Base-by-base conservation (phyloP, 2,888 invertebrate genomes). In the Geophilus truncorum region DNA sequence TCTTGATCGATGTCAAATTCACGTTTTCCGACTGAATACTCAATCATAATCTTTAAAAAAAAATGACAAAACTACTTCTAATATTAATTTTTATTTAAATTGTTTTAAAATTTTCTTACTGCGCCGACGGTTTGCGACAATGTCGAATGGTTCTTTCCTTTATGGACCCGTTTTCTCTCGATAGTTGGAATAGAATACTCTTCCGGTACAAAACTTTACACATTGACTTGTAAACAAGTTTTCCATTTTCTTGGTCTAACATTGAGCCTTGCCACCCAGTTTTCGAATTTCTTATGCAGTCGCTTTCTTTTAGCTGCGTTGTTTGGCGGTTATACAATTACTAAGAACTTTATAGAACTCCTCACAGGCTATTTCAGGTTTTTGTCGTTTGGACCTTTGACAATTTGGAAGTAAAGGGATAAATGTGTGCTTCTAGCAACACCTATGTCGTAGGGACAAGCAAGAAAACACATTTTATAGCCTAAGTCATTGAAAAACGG, bases 11-110 rank as follows among this genome's bases (percentile, higher is more conserved):
- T 80, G 0, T 70, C 80, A 32, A 80, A 80, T 32, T 80, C 80
- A 32, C 80, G 57, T 80, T 80, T 80, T 21, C 80, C 80, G 1
- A 80, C 80, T 1, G 80, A 80, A 70, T 80, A 80, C 32, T 80
- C 80, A 12, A 12, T 23, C 57, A 80, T 70, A 40, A 80, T 70
- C 80, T 80, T 4, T 23, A 40, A 45, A 77, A 77, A 3, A 45
- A n/a, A 45, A 12, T n/a, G n/a, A n/a, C n/a, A n/a, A n/a, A n/a
- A n/a, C n/a, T n/a, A 15, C 7, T n/a, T 75, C 2, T 21, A 23
- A 23, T 70, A 57, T 57, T 18, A n/a, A n/a, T n/a, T n/a, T n/a
- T n/a, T n/a, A n/a, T n/a, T n/a, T n/a, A n/a, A n/a, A n/a, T n/a
- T n/a, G n/a, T n/a, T n/a, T n/a, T n/a, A n/a, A n/a, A n/a, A n/a